These are phyloP conservation scores for Pyrgus malvae DNA, from an alignment of 2,888 invertebrate species.

Conservation along the genomic window DNA sequence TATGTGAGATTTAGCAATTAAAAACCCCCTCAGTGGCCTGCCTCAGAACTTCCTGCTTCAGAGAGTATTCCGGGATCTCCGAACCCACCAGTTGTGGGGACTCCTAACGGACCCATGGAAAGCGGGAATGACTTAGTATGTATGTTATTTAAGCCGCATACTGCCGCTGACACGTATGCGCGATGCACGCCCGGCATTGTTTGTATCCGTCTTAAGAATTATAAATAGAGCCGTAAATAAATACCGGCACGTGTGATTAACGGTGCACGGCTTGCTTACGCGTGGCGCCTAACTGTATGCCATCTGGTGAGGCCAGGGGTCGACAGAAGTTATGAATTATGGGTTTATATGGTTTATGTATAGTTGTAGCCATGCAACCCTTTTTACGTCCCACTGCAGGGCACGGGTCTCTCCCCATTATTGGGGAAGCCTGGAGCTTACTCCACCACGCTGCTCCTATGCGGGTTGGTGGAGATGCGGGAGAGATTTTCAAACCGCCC, in stretches of 20 bases:
- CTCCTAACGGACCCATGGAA: background rate
- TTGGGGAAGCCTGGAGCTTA: no score
- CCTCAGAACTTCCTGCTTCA: no score
- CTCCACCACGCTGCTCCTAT: no score
- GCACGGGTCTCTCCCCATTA: no score
- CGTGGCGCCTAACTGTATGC: constrained; percentile 17
- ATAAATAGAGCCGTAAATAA: constrained; percentile 23
- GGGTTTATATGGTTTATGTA: no score
- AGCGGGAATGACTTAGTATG: background rate
- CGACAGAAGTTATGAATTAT: background rate
- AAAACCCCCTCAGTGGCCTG: no score
- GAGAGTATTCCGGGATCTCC: no score
- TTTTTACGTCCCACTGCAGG: no score
- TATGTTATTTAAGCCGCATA: background rate
- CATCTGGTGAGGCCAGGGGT: background rate
- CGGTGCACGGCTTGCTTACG: constrained; percentile 17
- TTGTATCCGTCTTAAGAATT: constrained; percentile 21
- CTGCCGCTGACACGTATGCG: constrained; percentile 1
- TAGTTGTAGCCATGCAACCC: no score
- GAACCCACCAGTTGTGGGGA: background rate
- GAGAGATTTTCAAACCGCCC: no score
- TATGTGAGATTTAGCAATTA: no score
- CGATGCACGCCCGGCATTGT: constrained; percentile 14
- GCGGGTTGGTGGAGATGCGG: no score
- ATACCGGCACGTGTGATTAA: constrained; percentile 25